Evolutionary conservation across 2,888 invertebrate genomes (phyloP).

Genomic region (Parochlus steinenii): DNA sequence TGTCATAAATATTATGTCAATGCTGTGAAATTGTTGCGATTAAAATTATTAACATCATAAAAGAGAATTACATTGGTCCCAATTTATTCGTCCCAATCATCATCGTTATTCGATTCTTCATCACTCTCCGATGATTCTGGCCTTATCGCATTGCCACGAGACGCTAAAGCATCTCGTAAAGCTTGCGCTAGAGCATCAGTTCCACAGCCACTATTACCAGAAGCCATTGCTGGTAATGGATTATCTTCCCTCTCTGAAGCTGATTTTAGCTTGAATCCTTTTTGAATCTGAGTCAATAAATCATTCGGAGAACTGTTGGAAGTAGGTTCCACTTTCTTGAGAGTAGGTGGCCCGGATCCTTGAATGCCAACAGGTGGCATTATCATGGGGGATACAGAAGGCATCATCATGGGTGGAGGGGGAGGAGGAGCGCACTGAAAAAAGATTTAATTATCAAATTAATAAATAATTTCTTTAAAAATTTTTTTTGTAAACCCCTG

Average conservation of each 20-base stretch:
- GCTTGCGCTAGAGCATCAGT: conserved; percentile 38
- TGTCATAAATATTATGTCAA: too few relatives aligned
- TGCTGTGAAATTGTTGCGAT: too few relatives aligned
- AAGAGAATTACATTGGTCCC: too few relatives aligned
- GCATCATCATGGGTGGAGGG: conserved; percentile 13
- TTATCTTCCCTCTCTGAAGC: conserved; percentile 37
- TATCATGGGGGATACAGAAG: conserved; percentile 16
- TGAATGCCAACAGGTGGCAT: conserved; percentile 10
- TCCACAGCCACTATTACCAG: conserved; percentile 20
- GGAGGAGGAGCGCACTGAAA: conserved; percentile 6
- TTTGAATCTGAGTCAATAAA: conserved; percentile 71
- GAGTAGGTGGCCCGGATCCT: conserved; percentile 32
- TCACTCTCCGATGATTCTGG: conserved; percentile 58
- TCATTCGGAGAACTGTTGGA: conserved; percentile 41
- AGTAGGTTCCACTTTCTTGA: conserved; percentile 39
- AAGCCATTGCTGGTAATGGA: conserved; percentile 17
- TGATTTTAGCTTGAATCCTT: conserved; percentile 64
- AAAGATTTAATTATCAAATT: conserved; percentile 12
- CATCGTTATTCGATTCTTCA: conserved; percentile 54
- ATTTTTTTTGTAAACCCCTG: conserved; percentile 33
- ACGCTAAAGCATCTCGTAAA: conserved; percentile 72
- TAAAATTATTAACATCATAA: too few relatives aligned
- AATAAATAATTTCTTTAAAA: conserved; percentile 14
- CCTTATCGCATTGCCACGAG: conserved; percentile 64
- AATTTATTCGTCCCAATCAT: conserved; percentile 67